These are phyloP conservation scores for Andricus grossulariae DNA, from an alignment of 1,140 invertebrate species.

Conservation along the genomic window DNA sequence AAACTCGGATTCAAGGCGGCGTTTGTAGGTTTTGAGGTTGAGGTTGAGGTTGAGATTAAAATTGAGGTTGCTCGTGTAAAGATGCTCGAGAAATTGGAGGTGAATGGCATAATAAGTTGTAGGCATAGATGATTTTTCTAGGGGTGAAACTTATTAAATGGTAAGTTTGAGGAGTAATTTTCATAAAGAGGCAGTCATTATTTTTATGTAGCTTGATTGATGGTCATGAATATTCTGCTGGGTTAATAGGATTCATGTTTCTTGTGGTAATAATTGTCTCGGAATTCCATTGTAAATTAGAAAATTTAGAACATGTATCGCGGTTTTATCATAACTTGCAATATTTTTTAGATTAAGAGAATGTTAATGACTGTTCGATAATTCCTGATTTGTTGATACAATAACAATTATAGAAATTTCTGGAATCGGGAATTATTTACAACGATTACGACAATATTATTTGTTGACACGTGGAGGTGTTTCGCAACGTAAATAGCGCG, in stretches of 20 bases:
- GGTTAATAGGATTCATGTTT: no score
- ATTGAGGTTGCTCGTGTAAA: conserved; percentile 16
- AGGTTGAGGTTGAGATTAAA: conserved; percentile 26
- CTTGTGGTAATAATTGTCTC: no score
- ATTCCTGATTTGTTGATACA: neutral
- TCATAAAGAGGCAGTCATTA: no score
- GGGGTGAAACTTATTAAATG: no score
- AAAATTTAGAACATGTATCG: no score
- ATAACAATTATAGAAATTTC: neutral
- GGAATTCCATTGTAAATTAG: no score
- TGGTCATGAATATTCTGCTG: no score
- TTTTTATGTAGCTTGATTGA: no score
- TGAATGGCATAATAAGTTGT: neutral
- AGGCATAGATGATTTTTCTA: neutral
- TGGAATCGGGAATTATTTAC: neutral
- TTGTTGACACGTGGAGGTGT: neutral
- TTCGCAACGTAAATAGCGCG: conserved; percentile 11
- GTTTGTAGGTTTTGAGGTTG: conserved; percentile 30
- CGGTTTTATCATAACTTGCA: no score
- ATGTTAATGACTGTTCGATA: no score
- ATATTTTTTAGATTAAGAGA: no score
- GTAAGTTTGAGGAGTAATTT: no score
- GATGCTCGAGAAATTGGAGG: neutral
- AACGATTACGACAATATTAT: neutral
- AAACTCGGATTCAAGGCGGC: conserved; percentile 28